Evolutionary conservation across 2,888 invertebrate species (phyloP).

Genomic region (Eristalinus sepulchralis): DNA sequence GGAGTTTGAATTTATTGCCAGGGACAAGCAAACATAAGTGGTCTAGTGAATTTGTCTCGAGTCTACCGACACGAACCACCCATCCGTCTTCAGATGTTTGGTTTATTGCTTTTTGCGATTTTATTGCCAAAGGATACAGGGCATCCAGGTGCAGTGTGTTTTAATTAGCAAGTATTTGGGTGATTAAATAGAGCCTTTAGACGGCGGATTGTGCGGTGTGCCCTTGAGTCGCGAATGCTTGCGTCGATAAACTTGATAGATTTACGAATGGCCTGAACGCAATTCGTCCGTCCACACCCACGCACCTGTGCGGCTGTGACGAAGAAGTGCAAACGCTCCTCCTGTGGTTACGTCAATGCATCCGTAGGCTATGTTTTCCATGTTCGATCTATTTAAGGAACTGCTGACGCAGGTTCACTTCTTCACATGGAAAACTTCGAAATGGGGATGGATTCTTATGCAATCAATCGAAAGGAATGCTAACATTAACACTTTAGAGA

Average conservation of each 20-base stretch:
- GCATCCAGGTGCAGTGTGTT: not conserved
- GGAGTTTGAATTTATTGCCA: slow-evolving; percentile 33
- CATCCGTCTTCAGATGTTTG: not conserved
- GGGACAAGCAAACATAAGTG: slow-evolving; percentile 5
- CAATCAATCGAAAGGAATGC: not conserved
- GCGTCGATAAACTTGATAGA: not conserved
- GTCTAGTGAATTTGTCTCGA: slow-evolving; percentile 11
- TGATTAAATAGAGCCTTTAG: not conserved
- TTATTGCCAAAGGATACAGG: not conserved
- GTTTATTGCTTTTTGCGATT: not conserved
- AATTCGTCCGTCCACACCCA: not conserved
- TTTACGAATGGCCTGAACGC: not conserved
- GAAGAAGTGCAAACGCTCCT: not conserved
- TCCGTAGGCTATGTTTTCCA: not conserved
- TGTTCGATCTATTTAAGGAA: not conserved
- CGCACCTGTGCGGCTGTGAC: not conserved
- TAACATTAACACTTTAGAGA: not conserved
- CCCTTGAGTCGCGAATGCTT: not conserved
- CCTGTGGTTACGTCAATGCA: not conserved
- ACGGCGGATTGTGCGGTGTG: not conserved
- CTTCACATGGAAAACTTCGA: not conserved
- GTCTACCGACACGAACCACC: slow-evolving; percentile 30
- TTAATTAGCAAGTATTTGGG: not conserved
- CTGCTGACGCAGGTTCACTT: not conserved
- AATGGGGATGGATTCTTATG: not conserved